A percentile compares a stretch with the other conserved stretches of the same genome.
Evolutionary conservation across 2,888 invertebrate species (phyloP).

Genomic region (Stegana nigrithorax): DNA sequence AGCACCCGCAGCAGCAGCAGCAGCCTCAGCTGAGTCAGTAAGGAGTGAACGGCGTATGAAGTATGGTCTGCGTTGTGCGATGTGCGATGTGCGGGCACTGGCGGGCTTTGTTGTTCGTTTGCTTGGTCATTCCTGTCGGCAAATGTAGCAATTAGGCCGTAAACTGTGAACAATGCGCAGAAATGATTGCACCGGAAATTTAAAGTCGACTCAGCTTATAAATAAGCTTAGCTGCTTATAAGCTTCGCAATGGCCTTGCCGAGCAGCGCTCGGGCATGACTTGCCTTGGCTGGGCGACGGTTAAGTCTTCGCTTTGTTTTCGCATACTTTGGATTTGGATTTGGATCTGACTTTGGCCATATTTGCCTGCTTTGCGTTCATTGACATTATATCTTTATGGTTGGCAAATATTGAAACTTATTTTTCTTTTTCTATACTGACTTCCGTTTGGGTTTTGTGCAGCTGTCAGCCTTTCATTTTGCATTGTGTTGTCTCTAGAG

Average conservation of each 20-base stretch:
- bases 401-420: neutral
- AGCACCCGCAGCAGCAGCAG: neutral
- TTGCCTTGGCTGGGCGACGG: too few relatives aligned
- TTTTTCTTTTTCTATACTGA: slow-evolving; percentile 1
- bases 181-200: slow-evolving; percentile 53
- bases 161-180: slow-evolving; percentile 52
- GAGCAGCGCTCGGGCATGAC: too few relatives aligned
- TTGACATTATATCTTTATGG: neutral
- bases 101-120: slow-evolving; percentile 19
- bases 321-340: too few relatives aligned
- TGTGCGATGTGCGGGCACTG: too few relatives aligned
- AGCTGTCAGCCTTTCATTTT: neutral
- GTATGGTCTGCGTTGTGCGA: too few relatives aligned
- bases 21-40: neutral
- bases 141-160: slow-evolving; percentile 62
- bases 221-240: slow-evolving; percentile 12
- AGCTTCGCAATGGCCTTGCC: too few relatives aligned
- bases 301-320: too few relatives aligned
- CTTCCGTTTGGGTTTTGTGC: neutral
- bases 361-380: too few relatives aligned
- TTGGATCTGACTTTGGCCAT: too few relatives aligned
- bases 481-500: neutral
- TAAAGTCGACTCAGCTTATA: slow-evolving; percentile 33
- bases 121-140: slow-evolving; percentile 48
- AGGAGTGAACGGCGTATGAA: too few relatives aligned